Evolutionary conservation across 2,113 vertebrate genomes (phyloP), one percentile per base, ranked within the genome.

Genomic region (Canis aureus): DNA sequence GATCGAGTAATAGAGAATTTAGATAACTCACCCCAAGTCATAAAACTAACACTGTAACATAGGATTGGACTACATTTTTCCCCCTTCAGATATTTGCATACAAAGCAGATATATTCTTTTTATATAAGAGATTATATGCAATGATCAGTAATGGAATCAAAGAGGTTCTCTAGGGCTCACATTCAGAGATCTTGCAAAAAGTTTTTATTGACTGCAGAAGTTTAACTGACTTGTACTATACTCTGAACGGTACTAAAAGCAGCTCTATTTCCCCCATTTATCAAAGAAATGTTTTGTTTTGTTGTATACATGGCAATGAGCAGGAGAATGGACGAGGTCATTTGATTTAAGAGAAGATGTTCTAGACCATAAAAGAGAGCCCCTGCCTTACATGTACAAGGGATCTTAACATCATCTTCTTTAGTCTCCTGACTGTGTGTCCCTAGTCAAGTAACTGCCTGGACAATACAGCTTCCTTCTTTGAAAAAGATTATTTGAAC

Each of bases 281-380:
- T 23, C 57, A 79, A 95, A 89, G 62, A 96, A 89, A 76, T 4
- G 35, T 83, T 81, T 55, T 94, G 12, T 49, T 91, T 81, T 91
- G 12, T 2, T 89, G 49, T 93, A n/a, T 29, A 55, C 35, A 0
- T 43, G n/a, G 20, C 59, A 62, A 12, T 29, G 55, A 11, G 17
- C 27, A 66, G 25, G 17, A 53, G 35, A 83, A 59, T 60, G 32
- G 22, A 59, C 35, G 19, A 81, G 43, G 27, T 86, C 22, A 49
- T 87, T 94, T 69, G 29, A 74, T 80, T 84, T 60, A 51, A 86
- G 62, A 53, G 15, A 80, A 91, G 49, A 67, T 53, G 10, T 25
- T 53, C 29, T 3, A 60, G 73, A 62, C 43, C 49, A 12, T 20
- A 25, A 86, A 43, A 64, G 64, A 22, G 10, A 73, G 32, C 4